Percentiles rank a stretch among this genome's conserved stretches.
phyloP scores from a whole-genome alignment of 2,113 vertebrate genomes.

The Alethe diademata region DNA sequence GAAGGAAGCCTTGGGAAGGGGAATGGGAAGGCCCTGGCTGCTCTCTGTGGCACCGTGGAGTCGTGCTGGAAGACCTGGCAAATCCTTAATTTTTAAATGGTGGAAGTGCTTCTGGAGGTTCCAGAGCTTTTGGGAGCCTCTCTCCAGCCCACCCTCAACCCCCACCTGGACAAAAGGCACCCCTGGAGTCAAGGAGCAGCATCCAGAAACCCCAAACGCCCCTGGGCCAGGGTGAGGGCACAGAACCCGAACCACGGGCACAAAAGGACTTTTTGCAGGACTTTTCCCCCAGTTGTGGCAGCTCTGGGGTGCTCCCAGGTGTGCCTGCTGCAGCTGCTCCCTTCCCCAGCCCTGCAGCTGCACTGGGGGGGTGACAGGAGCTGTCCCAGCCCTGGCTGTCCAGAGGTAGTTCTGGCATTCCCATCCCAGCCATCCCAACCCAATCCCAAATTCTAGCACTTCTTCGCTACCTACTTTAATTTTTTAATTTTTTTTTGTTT shows the following conservation, averaged over 20 bases:
- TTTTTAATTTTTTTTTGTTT: background rate
- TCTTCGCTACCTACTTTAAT: slow-evolving; percentile 14
- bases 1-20: slow-evolving; percentile 4
- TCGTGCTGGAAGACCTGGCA: background rate
- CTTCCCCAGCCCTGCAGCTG: background rate
- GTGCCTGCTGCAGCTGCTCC: background rate
- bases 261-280: background rate
- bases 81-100: background rate
- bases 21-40: slow-evolving; percentile 12
- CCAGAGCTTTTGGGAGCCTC: background rate
- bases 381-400: background rate
- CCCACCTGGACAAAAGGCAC: background rate
- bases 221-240: background rate
- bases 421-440: slow-evolving; percentile 32
- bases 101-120: background rate
- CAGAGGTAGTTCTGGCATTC: slow-evolving; percentile 70
- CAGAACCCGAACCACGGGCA: fast-evolving
- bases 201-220: background rate
- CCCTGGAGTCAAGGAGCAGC: background rate
- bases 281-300: background rate
- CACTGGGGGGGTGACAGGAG: background rate
- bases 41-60: background rate
- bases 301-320: background rate
- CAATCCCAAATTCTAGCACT: slow-evolving; percentile 41
- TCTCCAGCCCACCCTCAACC: background rate